Percentiles rank a stretch among this genome's conserved stretches.
phyloP scores from a whole-genome alignment of 2,113 vertebrate genomes.

The Psettodes erumei region DNA sequence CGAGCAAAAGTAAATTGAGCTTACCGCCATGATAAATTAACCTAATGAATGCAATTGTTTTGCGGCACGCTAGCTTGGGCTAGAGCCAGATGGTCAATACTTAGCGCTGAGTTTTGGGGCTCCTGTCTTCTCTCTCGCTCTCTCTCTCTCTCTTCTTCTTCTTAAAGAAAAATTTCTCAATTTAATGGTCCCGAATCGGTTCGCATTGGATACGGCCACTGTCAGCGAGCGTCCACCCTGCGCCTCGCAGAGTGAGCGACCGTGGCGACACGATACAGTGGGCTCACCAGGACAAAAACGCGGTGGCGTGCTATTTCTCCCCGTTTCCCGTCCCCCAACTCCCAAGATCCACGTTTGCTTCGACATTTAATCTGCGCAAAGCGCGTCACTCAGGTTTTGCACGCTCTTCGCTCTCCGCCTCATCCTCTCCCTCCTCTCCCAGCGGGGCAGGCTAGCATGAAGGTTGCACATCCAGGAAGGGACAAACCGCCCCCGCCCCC shows the following conservation, averaged over 20 bases:
- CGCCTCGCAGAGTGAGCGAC: slow-evolving; percentile 59
- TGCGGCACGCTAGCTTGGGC: slow-evolving; percentile 81
- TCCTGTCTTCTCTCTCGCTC: slow-evolving; percentile 31
- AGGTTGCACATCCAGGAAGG: slow-evolving; percentile 81
- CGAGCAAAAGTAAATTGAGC: slow-evolving; percentile 85
- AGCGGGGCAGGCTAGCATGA: slow-evolving; percentile 75
- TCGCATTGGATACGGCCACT: slow-evolving; percentile 12
- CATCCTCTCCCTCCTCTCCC: slow-evolving; percentile 78
- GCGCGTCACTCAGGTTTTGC: slow-evolving; percentile 81
- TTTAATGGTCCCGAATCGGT: slow-evolving; percentile 2
- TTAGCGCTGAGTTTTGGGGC: slow-evolving; percentile 72
- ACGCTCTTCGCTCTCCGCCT: slow-evolving; percentile 78
- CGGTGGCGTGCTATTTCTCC: slow-evolving; percentile 61
- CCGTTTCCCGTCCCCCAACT: slow-evolving; percentile 64
- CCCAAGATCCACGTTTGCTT: slow-evolving; percentile 75
- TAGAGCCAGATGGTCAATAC: slow-evolving; percentile 83
- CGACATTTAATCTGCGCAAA: slow-evolving; percentile 77
- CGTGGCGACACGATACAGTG: slow-evolving; percentile 67
- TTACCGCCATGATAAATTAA: slow-evolving; percentile 86
- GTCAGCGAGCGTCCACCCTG: slow-evolving; percentile 43
- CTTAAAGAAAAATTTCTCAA: neutral
- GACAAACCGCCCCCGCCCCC: slow-evolving; percentile 69
- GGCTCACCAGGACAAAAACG: slow-evolving; percentile 39
- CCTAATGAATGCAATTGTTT: slow-evolving; percentile 86
- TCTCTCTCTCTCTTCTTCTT: slow-evolving; percentile 10